Conservation (phyloP, 2,797 vertebrate genomes). For the Prunella strophiata region DNA sequence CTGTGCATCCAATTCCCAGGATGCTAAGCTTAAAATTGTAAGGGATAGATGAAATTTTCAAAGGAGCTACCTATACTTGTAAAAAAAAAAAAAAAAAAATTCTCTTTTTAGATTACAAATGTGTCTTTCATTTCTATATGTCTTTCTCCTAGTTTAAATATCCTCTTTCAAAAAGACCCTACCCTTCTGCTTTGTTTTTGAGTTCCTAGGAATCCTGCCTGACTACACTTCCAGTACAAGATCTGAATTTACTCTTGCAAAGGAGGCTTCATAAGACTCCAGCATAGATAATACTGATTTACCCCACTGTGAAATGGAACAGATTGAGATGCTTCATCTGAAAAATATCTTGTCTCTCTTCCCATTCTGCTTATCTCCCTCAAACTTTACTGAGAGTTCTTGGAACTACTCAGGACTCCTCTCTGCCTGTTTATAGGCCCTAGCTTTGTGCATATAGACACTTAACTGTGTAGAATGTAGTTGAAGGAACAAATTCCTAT, state of each 20-base stretch:
- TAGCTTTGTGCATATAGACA: background rate
- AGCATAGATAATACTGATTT: background rate
- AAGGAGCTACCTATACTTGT: background rate
- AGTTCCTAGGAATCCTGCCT: background rate
- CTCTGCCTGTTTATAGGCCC: background rate
- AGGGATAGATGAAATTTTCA: background rate
- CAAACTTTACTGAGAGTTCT: background rate
- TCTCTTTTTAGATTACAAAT: background rate
- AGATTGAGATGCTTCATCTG: background rate
- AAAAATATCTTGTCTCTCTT: background rate
- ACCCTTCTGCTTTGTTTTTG: background rate
- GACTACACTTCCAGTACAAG: background rate
- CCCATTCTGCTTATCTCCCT: background rate
- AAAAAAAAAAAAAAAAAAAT: background rate
- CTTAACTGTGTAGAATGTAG: background rate
- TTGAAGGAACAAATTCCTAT: background rate
- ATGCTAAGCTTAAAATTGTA: background rate
- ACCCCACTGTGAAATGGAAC: background rate
- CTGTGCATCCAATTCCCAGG: background rate
- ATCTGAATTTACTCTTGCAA: background rate
- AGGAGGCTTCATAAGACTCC: background rate
- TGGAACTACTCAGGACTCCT: background rate
- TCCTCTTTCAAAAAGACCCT: background rate
- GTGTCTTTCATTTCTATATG: background rate
- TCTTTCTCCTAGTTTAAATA: background rate